Conservation (phyloP, 2,888 invertebrate genomes). For the Eremobia ochroleuca region DNA sequence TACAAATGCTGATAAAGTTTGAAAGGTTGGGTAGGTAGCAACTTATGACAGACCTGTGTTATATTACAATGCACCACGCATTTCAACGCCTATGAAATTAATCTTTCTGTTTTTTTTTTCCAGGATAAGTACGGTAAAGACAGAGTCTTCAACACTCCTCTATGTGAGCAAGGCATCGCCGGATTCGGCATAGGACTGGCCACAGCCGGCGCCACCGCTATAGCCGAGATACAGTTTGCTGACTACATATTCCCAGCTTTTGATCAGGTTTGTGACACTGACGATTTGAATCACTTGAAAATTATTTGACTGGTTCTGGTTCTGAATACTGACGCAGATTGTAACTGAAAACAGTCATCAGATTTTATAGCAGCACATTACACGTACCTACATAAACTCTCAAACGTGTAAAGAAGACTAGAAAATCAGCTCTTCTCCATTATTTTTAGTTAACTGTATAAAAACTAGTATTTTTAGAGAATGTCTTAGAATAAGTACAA, state of each 20-base stretch:
- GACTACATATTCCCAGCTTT: slow-evolving; percentile 99
- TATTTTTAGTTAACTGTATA: background rate
- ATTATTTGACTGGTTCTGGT: background rate
- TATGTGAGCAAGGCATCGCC: slow-evolving; percentile 99
- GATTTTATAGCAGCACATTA: background rate
- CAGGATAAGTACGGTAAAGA: slow-evolving; percentile 97
- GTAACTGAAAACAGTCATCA: background rate
- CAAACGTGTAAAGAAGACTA: background rate
- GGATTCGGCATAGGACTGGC: slow-evolving; percentile 99
- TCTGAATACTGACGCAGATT: background rate
- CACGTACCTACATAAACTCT: background rate
- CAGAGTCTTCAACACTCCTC: slow-evolving; percentile 99
- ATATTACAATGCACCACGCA: background rate
- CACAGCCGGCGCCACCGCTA: slow-evolving; percentile 97
- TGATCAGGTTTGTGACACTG: slow-evolving; percentile 94
- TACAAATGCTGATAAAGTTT: background rate
- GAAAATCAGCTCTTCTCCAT: background rate
- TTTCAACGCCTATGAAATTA: background rate
- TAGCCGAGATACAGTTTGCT: slow-evolving; percentile 99
- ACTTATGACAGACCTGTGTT: background rate
- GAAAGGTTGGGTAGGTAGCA: background rate
- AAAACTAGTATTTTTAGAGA: background rate
- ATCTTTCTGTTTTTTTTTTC: slow-evolving; percentile 56
- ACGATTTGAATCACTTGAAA: background rate
- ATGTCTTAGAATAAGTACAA: background rate